Percentiles rank a stretch among this genome's conserved stretches.
Conservation (phyloP, 2,888 invertebrate genomes). For the Nebria brevicollis region DNA sequence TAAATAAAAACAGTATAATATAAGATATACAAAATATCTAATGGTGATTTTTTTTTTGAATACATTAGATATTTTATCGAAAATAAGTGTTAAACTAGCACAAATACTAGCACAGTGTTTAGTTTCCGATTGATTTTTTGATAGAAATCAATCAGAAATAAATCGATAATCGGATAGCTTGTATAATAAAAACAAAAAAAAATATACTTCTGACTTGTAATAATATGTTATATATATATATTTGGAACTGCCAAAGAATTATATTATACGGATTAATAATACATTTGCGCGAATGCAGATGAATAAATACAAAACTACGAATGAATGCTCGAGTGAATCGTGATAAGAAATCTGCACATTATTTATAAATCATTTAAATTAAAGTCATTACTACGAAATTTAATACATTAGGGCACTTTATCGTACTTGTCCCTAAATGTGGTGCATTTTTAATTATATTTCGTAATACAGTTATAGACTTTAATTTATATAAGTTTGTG, state of each 20-base stretch:
- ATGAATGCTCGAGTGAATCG: not conserved
- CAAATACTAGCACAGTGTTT: conserved; percentile 45
- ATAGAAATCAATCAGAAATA: conserved; percentile 19
- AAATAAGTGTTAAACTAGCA: conserved; percentile 45
- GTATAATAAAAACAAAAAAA: conserved; percentile 25
- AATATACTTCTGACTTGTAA: conserved; percentile 32
- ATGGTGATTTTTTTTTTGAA: conserved; percentile 40
- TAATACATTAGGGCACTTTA: not conserved
- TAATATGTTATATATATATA: conserved; percentile 38
- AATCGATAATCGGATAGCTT: conserved; percentile 29
- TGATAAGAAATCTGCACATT: not conserved
- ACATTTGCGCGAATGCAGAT: not conserved
- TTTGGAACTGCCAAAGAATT: conserved; percentile 47
- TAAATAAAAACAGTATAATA: conserved; percentile 19
- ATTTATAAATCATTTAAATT: not conserved
- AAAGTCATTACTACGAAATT: too few relatives aligned
- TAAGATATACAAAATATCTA: conserved; percentile 37
- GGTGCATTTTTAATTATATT: not conserved
- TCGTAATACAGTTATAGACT: too few relatives aligned
- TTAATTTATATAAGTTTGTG: not conserved
- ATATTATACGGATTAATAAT: conserved; percentile 15
- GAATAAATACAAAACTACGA: not conserved
- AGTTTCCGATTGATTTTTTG: conserved; percentile 17
- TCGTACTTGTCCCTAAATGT: too few relatives aligned
- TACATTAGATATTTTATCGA: conserved; percentile 35